A percentile compares a stretch with the other conserved stretches of the same genome.
Conservation (phyloP, 2,888 invertebrate genomes). For the Parnassius smintheus region DNA sequence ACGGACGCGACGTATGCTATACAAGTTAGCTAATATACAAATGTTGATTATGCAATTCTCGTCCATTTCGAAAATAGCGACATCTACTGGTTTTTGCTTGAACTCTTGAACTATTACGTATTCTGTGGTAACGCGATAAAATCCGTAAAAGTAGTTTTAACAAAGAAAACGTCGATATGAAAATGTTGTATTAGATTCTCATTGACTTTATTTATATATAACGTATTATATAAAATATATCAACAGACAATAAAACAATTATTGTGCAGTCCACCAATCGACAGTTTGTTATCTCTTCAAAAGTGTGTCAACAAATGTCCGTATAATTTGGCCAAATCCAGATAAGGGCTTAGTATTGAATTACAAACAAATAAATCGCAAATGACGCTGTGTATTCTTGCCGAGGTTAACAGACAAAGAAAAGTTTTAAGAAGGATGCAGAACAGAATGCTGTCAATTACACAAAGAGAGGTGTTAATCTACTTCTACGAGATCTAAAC, state of each 20-base stretch:
- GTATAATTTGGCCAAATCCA: constrained; percentile 7
- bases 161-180: too few species aligned
- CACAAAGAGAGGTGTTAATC: neutral
- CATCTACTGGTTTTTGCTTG: too few species aligned
- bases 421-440: constrained; percentile 7
- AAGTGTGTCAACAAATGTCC: constrained; percentile 24
- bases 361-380: constrained; percentile 1
- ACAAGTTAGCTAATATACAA: too few species aligned
- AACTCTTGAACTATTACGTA: too few species aligned
- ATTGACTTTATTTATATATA: neutral
- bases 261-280: neutral
- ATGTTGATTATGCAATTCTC: too few species aligned
- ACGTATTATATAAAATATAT: neutral
- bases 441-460: constrained; percentile 15
- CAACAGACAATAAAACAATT: constrained; percentile 1
- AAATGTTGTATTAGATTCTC: neutral
- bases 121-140: too few species aligned
- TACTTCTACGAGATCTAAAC: constrained; percentile 10
- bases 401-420: neutral
- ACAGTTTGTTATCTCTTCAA: constrained; percentile 8
- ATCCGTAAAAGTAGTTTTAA: too few species aligned
- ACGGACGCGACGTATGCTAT: too few species aligned
- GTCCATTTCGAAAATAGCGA: too few species aligned
- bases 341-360: neutral
- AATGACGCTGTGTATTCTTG: constrained; percentile 3